A percentile compares a stretch with the other conserved stretches of the same genome.
Conservation (phyloP, 2,113 vertebrate species). For the Phalacrocorax carbo region DNA sequence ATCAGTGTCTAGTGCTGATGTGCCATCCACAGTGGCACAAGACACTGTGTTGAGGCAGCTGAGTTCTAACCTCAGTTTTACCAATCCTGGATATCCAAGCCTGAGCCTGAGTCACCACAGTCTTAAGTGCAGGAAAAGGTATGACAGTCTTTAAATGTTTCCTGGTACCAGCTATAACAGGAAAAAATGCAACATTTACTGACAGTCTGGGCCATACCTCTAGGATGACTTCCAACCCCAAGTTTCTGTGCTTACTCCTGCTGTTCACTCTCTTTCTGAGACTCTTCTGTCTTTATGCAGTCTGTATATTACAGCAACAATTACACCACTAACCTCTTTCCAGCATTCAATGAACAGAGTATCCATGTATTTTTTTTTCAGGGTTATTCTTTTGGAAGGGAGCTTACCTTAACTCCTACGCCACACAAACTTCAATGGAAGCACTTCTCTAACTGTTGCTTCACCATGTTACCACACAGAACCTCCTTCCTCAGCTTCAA, state of each 20-base stretch:
- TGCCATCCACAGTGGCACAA: background rate
- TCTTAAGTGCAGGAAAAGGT: background rate
- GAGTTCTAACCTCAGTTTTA: background rate
- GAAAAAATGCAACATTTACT: background rate
- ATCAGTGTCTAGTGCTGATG: background rate
- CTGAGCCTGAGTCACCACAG: background rate
- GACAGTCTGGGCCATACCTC: background rate
- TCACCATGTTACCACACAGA: background rate
- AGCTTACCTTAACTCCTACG: background rate
- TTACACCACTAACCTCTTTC: background rate
- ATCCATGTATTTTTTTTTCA: background rate
- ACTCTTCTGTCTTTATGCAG: background rate
- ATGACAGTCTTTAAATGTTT: background rate
- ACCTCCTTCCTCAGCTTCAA: background rate
- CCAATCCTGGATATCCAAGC: background rate
- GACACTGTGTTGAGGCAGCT: background rate
- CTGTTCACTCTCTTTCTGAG: background rate
- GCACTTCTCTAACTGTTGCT: background rate
- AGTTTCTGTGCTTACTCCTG: background rate
- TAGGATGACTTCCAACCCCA: background rate
- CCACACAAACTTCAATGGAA: background rate
- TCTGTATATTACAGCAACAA: background rate
- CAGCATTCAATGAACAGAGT: background rate
- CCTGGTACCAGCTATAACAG: background rate
- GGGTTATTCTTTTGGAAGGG: background rate